phyloP scores from a whole-genome alignment of 2,888 invertebrate species.

The Tetranychus truncatus region DNA sequence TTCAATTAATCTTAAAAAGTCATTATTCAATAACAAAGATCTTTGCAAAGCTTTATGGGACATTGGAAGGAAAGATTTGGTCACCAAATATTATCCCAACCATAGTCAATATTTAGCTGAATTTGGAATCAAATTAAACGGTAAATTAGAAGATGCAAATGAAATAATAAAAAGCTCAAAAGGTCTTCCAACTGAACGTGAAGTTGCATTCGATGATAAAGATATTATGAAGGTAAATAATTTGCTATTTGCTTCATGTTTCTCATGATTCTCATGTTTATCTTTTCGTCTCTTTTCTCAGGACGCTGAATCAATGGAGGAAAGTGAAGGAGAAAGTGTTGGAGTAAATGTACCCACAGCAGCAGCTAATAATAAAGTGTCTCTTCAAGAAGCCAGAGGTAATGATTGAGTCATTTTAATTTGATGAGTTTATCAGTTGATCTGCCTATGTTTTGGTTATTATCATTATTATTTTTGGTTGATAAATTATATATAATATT shows the following conservation, averaged over 20 bases:
- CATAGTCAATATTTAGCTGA: not conserved
- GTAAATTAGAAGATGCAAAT: not conserved
- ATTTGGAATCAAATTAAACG: not conserved
- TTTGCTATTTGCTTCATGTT: not conserved
- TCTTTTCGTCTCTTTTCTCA: conserved; percentile 25
- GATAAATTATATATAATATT: not conserved
- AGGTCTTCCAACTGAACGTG: conserved; percentile 29
- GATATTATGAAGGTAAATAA: conserved; percentile 48
- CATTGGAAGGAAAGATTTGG: conserved; percentile 5
- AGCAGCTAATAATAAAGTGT: not conserved
- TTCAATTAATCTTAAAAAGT: not conserved
- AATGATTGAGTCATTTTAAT: conserved; percentile 1
- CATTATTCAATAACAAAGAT: not conserved
- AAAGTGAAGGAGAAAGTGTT: conserved; percentile 28
- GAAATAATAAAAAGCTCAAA: not conserved
- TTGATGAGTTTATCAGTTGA: not conserved
- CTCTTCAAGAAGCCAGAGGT: not conserved
- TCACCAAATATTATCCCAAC: not conserved
- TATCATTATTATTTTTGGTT: not conserved
- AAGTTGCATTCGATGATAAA: conserved; percentile 41
- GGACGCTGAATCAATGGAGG: conserved; percentile 35
- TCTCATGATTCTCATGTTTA: not conserved
- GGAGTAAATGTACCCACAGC: not conserved
- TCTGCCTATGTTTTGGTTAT: not conserved
- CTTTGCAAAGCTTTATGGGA: conserved; percentile 4